These are phyloP conservation scores for Tetramorium bicarinatum DNA, from an alignment of 2,888 invertebrate species.

Conservation along the genomic window DNA sequence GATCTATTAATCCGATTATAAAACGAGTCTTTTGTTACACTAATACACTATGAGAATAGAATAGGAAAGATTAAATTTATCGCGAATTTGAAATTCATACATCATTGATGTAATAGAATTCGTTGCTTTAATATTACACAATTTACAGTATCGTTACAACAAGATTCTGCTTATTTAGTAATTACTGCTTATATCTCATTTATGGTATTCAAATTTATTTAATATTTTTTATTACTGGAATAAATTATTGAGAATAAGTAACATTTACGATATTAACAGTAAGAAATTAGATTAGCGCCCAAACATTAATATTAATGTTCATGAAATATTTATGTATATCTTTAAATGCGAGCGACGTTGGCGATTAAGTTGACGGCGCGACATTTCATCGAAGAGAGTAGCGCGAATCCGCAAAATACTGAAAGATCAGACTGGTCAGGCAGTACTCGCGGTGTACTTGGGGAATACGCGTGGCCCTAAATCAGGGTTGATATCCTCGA, in stretches of 20 bases:
- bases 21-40: background rate
- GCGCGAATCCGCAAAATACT: slow-evolving; percentile 44
- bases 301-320: slow-evolving; percentile 8
- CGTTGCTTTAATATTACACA: background rate
- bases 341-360: background rate
- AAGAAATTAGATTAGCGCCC: background rate
- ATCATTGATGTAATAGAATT: background rate
- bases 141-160: background rate
- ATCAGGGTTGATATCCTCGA: slow-evolving; percentile 85
- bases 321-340: background rate
- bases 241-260: slow-evolving; percentile 1
- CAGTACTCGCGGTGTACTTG: slow-evolving; percentile 77
- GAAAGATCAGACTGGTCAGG: slow-evolving; percentile 75
- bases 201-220: background rate
- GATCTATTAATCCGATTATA: slow-evolving; percentile 4
- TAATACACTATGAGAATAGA: background rate
- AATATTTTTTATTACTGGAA: background rate
- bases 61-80: slow-evolving; percentile 7
- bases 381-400: slow-evolving; percentile 21
- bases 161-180: background rate
- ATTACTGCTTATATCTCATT: background rate
- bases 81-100: background rate
- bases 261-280: background rate
- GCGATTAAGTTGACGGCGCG: background rate
- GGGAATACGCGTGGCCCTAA: slow-evolving; percentile 81